Evolutionary conservation across 2,797 vertebrate genomes (phyloP).

Genomic region (Pseudochaenichthys georgianus): DNA sequence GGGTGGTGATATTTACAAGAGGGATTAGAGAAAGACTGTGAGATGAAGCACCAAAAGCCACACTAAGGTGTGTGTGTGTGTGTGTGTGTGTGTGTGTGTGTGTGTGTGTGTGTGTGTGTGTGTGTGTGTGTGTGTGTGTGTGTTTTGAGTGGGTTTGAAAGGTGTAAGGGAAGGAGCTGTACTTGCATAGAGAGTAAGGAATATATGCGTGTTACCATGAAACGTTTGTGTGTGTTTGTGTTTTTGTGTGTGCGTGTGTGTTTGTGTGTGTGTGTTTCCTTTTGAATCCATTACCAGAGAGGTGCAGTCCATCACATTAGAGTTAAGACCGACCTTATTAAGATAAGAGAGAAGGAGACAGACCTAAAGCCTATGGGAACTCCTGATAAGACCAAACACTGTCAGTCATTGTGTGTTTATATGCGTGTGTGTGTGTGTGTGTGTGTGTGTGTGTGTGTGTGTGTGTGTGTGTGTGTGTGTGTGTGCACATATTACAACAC

Average conservation of each 20-base stretch:
- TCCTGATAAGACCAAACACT: slow-evolving; percentile 47
- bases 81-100: not conserved
- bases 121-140: no score
- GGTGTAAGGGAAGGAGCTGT: not conserved
- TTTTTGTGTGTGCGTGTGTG: slow-evolving; percentile 21
- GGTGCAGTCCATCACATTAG: slow-evolving; percentile 62
- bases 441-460: slow-evolving; percentile 11
- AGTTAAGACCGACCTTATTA: slow-evolving; percentile 73
- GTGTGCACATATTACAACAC: slow-evolving; percentile 5
- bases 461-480: not conserved
- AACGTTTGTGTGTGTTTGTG: not conserved
- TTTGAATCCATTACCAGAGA: slow-evolving; percentile 55
- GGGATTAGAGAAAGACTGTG: slow-evolving; percentile 39
- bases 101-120: no score
- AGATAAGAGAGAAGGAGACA: slow-evolving; percentile 70
- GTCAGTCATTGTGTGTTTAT: slow-evolving; percentile 17
- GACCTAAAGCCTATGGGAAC: slow-evolving; percentile 45
- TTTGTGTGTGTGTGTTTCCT: slow-evolving; percentile 23
- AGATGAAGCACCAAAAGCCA: slow-evolving; percentile 32
- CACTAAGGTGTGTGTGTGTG: not conserved
- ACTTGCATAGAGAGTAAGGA: not conserved
- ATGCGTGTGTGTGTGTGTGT: no score
- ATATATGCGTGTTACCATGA: slow-evolving; percentile 1
- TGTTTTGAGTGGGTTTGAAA: not conserved
- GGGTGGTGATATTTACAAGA: slow-evolving; percentile 39